Evolutionary conservation across 2,888 invertebrate genomes (phyloP).

Genomic region (Yponomeuta plumbellus): DNA sequence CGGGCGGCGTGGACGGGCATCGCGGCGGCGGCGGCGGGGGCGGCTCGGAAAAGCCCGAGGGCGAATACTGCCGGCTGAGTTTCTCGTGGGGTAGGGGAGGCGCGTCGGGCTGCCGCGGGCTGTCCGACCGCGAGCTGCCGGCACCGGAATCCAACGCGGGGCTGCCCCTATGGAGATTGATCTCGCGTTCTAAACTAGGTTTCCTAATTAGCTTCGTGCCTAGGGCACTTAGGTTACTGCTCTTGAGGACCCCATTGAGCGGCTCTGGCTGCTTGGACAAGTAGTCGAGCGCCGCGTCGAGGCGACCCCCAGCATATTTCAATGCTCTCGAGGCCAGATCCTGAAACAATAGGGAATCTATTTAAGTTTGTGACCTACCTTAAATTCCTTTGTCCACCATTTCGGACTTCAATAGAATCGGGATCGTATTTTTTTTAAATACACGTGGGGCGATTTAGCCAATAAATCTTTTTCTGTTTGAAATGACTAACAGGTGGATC

Average conservation of each 20-base stretch:
- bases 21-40: conserved; percentile 86
- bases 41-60: conserved; percentile 78
- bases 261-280: conserved; percentile 79
- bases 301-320: conserved; percentile 81
- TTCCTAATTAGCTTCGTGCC: conserved; percentile 88
- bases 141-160: conserved; percentile 93
- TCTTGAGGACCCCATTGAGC: conserved; percentile 70
- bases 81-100: conserved; percentile 78
- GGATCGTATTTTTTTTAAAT: too few relatives aligned
- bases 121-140: conserved; percentile 92
- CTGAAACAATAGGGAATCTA: conserved; percentile 51
- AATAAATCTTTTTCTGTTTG: too few relatives aligned
- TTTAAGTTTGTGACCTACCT: background rate
- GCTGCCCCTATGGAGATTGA: conserved; percentile 85
- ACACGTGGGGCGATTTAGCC: too few relatives aligned
- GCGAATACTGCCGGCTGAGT: conserved; percentile 83
- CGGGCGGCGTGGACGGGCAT: conserved; percentile 82
- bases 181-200: conserved; percentile 91
- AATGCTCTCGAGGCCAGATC: conserved; percentile 82
- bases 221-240: conserved; percentile 75
- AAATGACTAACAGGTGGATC: too few relatives aligned
- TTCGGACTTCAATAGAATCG: too few relatives aligned
- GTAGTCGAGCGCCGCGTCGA: conserved; percentile 83
- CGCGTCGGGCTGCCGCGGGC: conserved; percentile 83
- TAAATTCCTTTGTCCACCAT: too few relatives aligned